These are phyloP conservation scores for Ariopsis seemanni DNA, from an alignment of 2,113 vertebrate genomes.

Conservation along the genomic window DNA sequence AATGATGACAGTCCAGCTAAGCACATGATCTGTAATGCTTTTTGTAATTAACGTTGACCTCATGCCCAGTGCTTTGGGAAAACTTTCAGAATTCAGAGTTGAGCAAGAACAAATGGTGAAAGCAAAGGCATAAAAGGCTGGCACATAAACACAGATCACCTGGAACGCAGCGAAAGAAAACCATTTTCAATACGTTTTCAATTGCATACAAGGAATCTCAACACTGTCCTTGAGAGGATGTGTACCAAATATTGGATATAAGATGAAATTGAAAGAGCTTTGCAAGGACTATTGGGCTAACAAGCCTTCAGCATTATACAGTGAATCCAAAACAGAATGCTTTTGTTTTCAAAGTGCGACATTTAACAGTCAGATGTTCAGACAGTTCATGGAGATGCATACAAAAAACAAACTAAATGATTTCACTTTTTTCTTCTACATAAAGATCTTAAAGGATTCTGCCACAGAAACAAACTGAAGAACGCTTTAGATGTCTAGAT, in stretches of 20 bases:
- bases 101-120: neutral
- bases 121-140: neutral
- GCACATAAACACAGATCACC: neutral
- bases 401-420: neutral
- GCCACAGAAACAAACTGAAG: neutral
- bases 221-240: neutral
- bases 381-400: neutral
- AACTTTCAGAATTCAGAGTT: neutral
- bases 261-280: neutral
- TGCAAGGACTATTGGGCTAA: neutral
- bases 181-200: neutral
- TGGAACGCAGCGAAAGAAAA: neutral
- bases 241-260: neutral
- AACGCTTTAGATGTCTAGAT: neutral
- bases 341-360: conserved; percentile 1
- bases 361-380: neutral
- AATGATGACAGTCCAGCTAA: neutral
- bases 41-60: neutral
- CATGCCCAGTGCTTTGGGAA: neutral
- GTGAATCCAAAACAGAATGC: neutral
- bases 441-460: neutral
- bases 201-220: neutral
- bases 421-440: neutral
- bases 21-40: neutral
- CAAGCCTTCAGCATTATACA: neutral